phyloP scores from a whole-genome alignment of 2,113 vertebrate genomes.

The Acrocephalus kingi region DNA sequence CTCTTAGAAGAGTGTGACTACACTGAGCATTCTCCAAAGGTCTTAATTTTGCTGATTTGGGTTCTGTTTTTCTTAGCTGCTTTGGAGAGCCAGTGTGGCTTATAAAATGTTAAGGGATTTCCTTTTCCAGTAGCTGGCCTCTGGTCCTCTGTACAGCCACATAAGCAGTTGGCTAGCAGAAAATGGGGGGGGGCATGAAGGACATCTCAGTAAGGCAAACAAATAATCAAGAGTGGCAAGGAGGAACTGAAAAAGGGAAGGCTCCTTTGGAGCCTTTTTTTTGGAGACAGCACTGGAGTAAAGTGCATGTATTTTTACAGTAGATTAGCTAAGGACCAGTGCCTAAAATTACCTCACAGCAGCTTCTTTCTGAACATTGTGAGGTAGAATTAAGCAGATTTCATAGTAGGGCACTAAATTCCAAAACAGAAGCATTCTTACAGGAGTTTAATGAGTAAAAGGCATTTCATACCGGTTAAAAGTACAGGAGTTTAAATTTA shows the following conservation, averaged over 20 bases:
- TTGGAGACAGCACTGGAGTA: not conserved
- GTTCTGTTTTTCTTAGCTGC: not conserved
- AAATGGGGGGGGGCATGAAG: rapidly evolving
- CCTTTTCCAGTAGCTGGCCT: not conserved
- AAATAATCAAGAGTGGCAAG: not conserved
- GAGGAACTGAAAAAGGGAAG: not conserved
- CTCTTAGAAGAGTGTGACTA: not conserved
- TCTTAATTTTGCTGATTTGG: not conserved
- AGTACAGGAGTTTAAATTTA: not conserved
- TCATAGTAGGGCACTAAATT: not conserved
- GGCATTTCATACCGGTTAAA: not conserved
- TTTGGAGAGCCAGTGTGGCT: not conserved
- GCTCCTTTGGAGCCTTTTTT: not conserved
- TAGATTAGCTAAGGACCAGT: not conserved
- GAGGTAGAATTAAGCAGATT: not conserved
- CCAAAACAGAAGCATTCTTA: not conserved
- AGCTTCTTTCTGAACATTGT: not conserved
- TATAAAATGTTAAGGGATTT: not conserved
- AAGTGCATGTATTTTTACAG: not conserved
- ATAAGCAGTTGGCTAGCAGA: not conserved
- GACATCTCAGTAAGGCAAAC: not conserved
- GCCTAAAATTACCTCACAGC: not conserved
- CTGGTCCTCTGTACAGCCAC: not conserved
- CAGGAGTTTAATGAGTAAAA: not conserved
- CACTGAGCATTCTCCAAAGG: not conserved